phyloP scores from a whole-genome alignment of 2,113 vertebrate genomes.

The Salminus brasiliensis region DNA sequence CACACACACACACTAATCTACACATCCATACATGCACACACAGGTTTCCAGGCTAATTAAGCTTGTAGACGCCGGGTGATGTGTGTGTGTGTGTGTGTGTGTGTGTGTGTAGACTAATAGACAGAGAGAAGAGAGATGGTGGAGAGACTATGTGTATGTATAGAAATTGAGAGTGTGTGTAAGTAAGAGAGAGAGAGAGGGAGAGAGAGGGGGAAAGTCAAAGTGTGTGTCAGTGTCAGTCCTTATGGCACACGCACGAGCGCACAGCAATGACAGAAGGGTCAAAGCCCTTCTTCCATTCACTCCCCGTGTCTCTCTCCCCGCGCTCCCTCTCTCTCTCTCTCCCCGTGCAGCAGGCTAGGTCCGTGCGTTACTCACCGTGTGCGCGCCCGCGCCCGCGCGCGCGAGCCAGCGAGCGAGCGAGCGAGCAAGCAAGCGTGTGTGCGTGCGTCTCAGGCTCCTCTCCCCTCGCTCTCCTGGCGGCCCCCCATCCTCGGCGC shows the following conservation, averaged over 20 bases:
- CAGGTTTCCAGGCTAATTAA: neutral
- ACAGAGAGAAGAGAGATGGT: neutral
- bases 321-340: slow-evolving; percentile 69
- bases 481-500: slow-evolving; percentile 81
- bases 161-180: neutral
- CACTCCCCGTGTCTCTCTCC: too few relatives aligned
- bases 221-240: slow-evolving; percentile 31
- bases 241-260: slow-evolving; percentile 64
- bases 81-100: slow-evolving; percentile 34
- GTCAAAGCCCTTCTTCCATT: slow-evolving; percentile 79
- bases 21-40: neutral
- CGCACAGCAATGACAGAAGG: slow-evolving; percentile 84
- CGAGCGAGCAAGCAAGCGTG: too few relatives aligned
- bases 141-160: neutral
- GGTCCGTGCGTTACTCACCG: slow-evolving; percentile 68
- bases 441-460: slow-evolving; percentile 78
- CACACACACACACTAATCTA: neutral
- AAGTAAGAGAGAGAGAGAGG: neutral
- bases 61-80: neutral
- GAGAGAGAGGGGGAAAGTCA: slow-evolving; percentile 40
- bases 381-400: too few relatives aligned
- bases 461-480: slow-evolving; percentile 79
- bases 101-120: neutral
- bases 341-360: slow-evolving; percentile 48
- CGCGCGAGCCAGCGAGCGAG: too few relatives aligned